phyloP scores from a whole-genome alignment of 2,888 invertebrate species.

The Rhagium mordax region DNA sequence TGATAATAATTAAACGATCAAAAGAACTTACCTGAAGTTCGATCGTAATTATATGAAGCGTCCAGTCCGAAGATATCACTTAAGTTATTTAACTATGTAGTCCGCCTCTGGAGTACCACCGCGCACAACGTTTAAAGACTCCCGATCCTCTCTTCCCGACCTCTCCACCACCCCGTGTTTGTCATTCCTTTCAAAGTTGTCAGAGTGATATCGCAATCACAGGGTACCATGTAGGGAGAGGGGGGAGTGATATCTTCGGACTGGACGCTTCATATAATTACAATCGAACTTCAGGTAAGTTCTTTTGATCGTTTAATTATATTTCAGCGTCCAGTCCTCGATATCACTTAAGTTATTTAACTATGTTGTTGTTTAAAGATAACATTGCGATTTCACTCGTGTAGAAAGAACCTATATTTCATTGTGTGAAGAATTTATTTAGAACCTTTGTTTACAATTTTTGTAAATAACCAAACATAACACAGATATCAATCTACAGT shows the following conservation, averaged over 20 bases:
- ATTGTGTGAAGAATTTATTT: not conserved
- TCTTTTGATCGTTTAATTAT: constrained; percentile 1
- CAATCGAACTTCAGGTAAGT: constrained; percentile 18
- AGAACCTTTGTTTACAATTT: no score
- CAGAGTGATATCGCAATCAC: not conserved
- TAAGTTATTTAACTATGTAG: not conserved
- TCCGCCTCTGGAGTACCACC: not conserved
- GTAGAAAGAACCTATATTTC: not conserved
- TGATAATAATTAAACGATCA: no score
- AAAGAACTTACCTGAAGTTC: no score
- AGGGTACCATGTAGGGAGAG: not conserved
- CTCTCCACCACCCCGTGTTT: not conserved
- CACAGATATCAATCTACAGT: no score
- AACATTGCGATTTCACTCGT: not conserved
- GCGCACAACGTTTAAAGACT: not conserved
- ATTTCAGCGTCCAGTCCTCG: constrained; percentile 11
- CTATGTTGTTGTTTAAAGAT: constrained; percentile 3
- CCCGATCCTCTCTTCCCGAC: not conserved
- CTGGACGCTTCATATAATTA: constrained; percentile 18
- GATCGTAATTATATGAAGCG: not conserved
- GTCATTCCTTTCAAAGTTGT: not conserved
- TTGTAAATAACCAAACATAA: no score
- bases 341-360: constrained; percentile 5
- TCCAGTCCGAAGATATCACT: constrained; percentile 1
- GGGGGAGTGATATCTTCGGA: not conserved